Conservation (phyloP, 2,797 vertebrate species). For the Enteromius unitaeniatus region DNA sequence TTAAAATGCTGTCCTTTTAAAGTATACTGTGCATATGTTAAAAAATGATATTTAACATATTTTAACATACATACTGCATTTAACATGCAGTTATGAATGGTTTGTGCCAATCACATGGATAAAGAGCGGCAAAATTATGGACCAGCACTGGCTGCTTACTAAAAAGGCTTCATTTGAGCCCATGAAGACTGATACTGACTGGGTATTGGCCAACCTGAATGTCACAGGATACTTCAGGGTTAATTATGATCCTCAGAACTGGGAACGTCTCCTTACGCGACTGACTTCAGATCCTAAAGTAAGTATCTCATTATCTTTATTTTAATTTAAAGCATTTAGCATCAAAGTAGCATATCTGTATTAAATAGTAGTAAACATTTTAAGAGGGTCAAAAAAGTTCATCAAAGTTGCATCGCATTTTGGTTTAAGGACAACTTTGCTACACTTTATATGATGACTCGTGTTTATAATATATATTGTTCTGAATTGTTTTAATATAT, state of each 20-base stretch:
- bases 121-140: rapidly evolving
- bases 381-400: too few relatives aligned
- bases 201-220: slow-evolving; percentile 87
- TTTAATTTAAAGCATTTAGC: not conserved
- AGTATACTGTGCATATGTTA: not conserved
- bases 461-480: not conserved
- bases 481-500: not conserved
- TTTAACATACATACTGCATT: too few relatives aligned
- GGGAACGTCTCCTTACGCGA: slow-evolving; percentile 80
- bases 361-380: too few relatives aligned
- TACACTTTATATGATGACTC: too few relatives aligned
- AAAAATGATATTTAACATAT: too few relatives aligned
- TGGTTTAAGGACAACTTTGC: too few relatives aligned
- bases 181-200: slow-evolving; percentile 66
- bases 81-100: slow-evolving; percentile 89
- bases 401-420: too few relatives aligned
- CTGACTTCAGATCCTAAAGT: slow-evolving; percentile 72
- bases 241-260: slow-evolving; percentile 89
- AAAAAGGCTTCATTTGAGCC: rapidly evolving
- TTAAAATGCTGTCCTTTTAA: not conserved
- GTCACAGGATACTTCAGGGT: slow-evolving; percentile 89
- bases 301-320: not conserved
- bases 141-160: slow-evolving; percentile 77
- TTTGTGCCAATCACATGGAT: slow-evolving; percentile 83
- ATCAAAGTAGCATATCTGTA: not conserved